Evolutionary conservation across 2,797 vertebrate genomes (phyloP), one percentile per base, ranked within the genome.

Genomic region (Silurus aristotelis): DNA sequence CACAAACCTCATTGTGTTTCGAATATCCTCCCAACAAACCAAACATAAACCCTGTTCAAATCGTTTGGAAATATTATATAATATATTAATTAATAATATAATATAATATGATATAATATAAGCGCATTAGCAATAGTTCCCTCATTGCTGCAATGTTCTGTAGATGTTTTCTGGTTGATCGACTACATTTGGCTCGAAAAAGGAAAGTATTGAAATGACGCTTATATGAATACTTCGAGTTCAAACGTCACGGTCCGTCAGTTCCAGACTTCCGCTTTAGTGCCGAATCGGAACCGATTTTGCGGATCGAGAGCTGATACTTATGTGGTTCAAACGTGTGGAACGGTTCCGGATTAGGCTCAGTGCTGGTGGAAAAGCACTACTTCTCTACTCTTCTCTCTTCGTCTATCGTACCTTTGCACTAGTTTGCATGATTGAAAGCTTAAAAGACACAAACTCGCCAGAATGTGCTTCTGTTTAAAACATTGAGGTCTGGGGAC

Each of bases 281-380:
- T 80, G 38, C 78, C 9, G 25, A 27, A 43, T 46, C 22, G 0
- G 81, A 83, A 83, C 20, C 1, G 68, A 73, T 83, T 83, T 73
- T 63, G 81, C 7, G 55, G 68, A 20, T 71, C 52, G 9, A 13
- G 14, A 27, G 61, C 43, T 20, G 61, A 80, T 64, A 25, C 22
- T 60, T 60, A 43, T 71, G 80, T 19, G 31, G 27, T 56, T 58
- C 10, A 25, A 20, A 61, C 61, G 56, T 10, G 31, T 72, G 67
- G 81, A 83, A 61, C 56, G 68, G 68, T 83, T 83, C 68, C 56
- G 38, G 56, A 73, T 83, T 83, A 73, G 68, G 31, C 20, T 27
- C 4, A 1, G 56, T n/a, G 63, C 19, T 9, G 63, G 63, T 20
- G 46, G 79, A 67, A 31, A 20, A 81, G 63, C 63, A 38, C 7